A percentile compares a stretch with the other conserved stretches of the same genome.
These are phyloP conservation scores for Agelaius phoeniceus DNA, from an alignment of 2,113 vertebrate genomes.

Conservation along the genomic window DNA sequence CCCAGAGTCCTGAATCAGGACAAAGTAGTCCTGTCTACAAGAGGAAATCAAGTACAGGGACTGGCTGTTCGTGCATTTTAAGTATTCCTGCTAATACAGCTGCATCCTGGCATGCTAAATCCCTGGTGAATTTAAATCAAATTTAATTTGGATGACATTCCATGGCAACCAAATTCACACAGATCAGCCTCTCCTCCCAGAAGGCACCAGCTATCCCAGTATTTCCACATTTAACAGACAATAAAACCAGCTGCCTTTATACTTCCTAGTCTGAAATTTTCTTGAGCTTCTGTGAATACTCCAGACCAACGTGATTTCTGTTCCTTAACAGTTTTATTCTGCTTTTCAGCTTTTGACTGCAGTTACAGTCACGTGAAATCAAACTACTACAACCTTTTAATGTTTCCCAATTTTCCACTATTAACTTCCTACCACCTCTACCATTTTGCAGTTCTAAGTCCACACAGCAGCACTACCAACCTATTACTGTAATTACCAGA, in stretches of 20 bases:
- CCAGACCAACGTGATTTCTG: not conserved
- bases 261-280: not conserved
- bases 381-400: not conserved
- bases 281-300: not conserved
- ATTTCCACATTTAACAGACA: not conserved
- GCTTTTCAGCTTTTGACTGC: not conserved
- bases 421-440: slow-evolving; percentile 11
- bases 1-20: not conserved
- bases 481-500: slow-evolving; percentile 3
- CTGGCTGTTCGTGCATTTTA: not conserved
- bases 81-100: not conserved
- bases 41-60: not conserved
- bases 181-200: not conserved
- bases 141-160: not conserved
- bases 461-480: not conserved
- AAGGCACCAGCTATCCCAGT: not conserved
- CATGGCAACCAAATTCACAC: not conserved
- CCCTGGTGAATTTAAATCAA: slow-evolving; percentile 4
- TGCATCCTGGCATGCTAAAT: not conserved
- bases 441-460: not conserved
- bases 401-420: not conserved
- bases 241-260: not conserved
- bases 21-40: not conserved
- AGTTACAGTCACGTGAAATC: not conserved
- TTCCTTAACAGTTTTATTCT: not conserved